phyloP scores from a whole-genome alignment of 1,140 invertebrate genomes.

The Teleogryllus occipitalis region DNA sequence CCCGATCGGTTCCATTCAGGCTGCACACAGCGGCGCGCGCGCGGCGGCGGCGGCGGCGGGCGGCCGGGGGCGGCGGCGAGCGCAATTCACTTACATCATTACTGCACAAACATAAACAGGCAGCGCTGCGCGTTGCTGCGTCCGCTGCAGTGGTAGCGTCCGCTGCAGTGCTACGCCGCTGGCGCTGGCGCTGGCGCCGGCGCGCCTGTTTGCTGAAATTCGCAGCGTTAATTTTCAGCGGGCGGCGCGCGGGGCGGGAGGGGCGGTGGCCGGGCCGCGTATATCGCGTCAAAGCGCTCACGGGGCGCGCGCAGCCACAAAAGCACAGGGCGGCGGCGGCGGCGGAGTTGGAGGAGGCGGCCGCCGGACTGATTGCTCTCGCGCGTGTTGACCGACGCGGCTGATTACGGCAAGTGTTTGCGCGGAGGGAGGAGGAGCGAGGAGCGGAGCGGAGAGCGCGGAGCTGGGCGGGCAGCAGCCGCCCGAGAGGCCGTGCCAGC shows the following conservation, averaged over 20 bases:
- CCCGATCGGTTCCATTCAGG: constrained; percentile 2
- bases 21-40: neutral
- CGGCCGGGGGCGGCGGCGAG: no score
- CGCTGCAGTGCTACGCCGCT: no score
- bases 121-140: no score
- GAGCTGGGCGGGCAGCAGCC: no score
- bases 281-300: neutral
- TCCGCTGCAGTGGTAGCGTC: neutral
- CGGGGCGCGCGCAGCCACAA: neutral
- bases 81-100: constrained; percentile 4
- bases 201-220: neutral
- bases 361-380: neutral
- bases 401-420: neutral
- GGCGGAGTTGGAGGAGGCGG: no score
- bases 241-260: no score
- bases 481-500: no score
- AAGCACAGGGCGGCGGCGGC: neutral
- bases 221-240: neutral
- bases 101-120: neutral
- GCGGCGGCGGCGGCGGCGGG: no score
- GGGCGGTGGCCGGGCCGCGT: no score
- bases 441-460: no score
- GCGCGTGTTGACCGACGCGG: neutral
- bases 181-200: neutral
- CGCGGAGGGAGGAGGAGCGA: neutral